Evolutionary conservation across 2,797 vertebrate species (phyloP).

Genomic region (Xenentodon cancila): DNA sequence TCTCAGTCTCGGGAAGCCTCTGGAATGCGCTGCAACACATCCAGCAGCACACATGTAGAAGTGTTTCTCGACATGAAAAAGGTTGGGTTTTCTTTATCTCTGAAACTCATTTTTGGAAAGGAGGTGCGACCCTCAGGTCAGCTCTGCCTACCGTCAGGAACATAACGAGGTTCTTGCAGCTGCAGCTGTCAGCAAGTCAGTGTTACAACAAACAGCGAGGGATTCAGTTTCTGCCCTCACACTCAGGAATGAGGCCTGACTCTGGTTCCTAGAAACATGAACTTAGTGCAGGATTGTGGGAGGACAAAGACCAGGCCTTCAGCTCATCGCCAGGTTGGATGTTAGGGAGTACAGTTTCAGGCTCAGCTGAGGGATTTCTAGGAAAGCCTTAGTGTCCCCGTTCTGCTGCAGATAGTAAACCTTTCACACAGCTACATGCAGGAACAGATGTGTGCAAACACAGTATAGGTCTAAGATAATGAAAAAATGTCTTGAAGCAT

Average conservation of each 20-base stretch:
- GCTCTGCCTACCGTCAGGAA: neutral
- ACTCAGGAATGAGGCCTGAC: conserved; percentile 28
- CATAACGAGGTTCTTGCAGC: conserved; percentile 12
- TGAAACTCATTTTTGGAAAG: too few relatives aligned
- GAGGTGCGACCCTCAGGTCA: neutral
- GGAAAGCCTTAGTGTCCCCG: conserved; percentile 30
- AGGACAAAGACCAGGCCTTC: conserved; percentile 38
- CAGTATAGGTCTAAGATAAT: neutral
- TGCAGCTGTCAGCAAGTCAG: neutral
- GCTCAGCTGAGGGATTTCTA: conserved; percentile 32
- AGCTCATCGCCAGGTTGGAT: conserved; percentile 1
- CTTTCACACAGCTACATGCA: neutral
- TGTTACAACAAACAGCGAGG: neutral
- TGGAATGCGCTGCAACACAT: conserved; percentile 1
- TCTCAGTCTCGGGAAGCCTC: too few relatives aligned
- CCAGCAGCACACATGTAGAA: neutral
- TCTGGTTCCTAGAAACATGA: conserved; percentile 48
- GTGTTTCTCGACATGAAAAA: neutral
- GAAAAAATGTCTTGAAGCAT: neutral
- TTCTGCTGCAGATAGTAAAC: conserved; percentile 1
- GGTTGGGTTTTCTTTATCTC: too few relatives aligned
- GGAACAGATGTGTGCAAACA: too few relatives aligned
- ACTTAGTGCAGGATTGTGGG: conserved; percentile 27
- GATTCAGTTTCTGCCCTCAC: neutral
- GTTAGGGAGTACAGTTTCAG: conserved; percentile 11